Evolutionary conservation across 1,140 invertebrate genomes (phyloP).

Genomic region (Cydia amplana): DNA sequence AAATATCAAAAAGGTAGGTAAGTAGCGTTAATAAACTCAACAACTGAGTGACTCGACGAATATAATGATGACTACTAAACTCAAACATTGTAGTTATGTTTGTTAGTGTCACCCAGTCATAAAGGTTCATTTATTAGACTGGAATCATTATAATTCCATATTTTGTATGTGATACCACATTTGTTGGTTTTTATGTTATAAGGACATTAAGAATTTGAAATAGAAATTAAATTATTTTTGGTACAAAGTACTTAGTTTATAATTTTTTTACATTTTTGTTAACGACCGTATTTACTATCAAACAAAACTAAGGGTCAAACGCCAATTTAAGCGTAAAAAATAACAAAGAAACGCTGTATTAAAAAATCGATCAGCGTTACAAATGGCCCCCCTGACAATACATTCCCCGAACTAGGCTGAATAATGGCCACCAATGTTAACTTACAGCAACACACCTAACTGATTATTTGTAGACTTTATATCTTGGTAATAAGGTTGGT

Average conservation of each 20-base stretch:
- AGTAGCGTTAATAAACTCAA: no score
- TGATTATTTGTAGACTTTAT: neutral
- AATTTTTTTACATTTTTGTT: neutral
- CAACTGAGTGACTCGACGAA: no score
- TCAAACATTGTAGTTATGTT: no score
- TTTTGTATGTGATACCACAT: no score
- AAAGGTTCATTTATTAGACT: no score
- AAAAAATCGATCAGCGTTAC: slow-evolving; percentile 23
- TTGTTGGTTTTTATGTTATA: no score
- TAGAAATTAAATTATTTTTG: neutral
- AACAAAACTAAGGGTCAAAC: slow-evolving; percentile 1
- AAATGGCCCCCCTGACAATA: slow-evolving; percentile 29
- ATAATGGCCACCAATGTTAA: slow-evolving; percentile 15
- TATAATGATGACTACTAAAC: no score
- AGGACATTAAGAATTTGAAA: no score
- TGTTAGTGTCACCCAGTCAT: no score
- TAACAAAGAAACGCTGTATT: slow-evolving; percentile 19
- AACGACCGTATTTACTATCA: neutral
- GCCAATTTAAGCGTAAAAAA: neutral
- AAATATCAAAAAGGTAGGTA: no score
- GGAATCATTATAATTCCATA: no score
- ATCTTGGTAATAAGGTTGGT: neutral
- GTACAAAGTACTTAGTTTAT: no score
- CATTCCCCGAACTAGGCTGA: slow-evolving; percentile 27
- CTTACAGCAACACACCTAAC: neutral